These are phyloP conservation scores for Ochropleura plecta DNA, from an alignment of 2,888 invertebrate species.

Conservation along the genomic window DNA sequence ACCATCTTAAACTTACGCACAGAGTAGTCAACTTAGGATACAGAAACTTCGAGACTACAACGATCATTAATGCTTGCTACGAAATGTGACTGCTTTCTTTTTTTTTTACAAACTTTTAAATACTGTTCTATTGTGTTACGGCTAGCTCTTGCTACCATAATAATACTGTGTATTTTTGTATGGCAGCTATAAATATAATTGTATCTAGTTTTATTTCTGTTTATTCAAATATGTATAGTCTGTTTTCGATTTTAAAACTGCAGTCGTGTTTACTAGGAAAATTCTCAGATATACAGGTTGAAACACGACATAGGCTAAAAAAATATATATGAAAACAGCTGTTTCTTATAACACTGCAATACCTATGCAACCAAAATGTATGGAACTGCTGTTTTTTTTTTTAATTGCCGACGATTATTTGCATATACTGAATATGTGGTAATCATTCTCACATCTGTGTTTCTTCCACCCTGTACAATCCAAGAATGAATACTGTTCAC, in stretches of 20 bases:
- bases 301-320: no score
- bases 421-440: no score
- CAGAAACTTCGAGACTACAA: constrained; percentile 71
- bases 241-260: constrained; percentile 39
- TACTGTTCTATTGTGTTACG: constrained; percentile 57
- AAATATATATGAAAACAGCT: no score
- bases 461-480: background rate
- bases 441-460: no score
- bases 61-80: constrained; percentile 78
- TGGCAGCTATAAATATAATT: constrained; percentile 55
- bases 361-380: no score
- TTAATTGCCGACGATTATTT: no score
- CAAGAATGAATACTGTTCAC: constrained; percentile 15
- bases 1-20: constrained; percentile 54
- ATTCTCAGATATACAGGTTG: background rate
- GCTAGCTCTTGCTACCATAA: constrained; percentile 62
- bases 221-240: constrained; percentile 44
- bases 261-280: constrained; percentile 43
- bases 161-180: constrained; percentile 65
- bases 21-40: constrained; percentile 57
- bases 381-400: no score
- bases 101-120: constrained; percentile 74
- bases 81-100: constrained; percentile 74
- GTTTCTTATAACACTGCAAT: no score
- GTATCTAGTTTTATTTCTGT: constrained; percentile 65